A percentile compares a stretch with the other conserved stretches of the same genome.
Evolutionary conservation across 92 coral and sea anemone genomes (phyloP).

Genomic region (Anthopleura xanthogrammica): DNA sequence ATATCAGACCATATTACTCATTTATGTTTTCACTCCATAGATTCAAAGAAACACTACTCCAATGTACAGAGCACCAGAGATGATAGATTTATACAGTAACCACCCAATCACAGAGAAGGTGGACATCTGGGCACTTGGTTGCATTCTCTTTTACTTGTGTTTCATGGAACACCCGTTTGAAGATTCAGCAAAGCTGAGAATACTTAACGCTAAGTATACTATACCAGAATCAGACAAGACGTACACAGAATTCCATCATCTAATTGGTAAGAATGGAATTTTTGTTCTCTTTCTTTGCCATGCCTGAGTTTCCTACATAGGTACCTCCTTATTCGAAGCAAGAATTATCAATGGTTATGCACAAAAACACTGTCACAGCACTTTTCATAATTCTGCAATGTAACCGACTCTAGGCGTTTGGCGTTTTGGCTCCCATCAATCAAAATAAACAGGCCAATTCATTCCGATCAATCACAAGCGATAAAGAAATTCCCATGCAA

Average conservation of each 20-base stretch:
- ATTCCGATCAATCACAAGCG: no score
- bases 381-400: no score
- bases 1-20: no score
- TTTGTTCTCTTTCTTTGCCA: no score
- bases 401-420: no score
- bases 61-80: slow-evolving; percentile 99
- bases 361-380: no score
- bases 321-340: no score
- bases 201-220: slow-evolving; percentile 92
- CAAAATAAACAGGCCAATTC: no score
- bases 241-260: slow-evolving; percentile 82
- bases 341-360: no score
- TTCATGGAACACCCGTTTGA: slow-evolving; percentile 99
- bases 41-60: slow-evolving; percentile 97
- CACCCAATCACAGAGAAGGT: slow-evolving; percentile 87
- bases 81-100: slow-evolving; percentile 95
- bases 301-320: no score
- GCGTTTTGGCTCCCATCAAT: no score
- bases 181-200: slow-evolving; percentile 96
- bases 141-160: slow-evolving; percentile 81
- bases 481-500: no score
- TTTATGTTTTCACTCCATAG: slow-evolving; percentile 26
- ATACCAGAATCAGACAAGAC: slow-evolving; percentile 90
- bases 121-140: slow-evolving; percentile 98
- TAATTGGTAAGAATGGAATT: slow-evolving; percentile 49